Evolutionary conservation across 2,113 vertebrate genomes (phyloP), one percentile per base, ranked within the genome.

Genomic region (Mirza zaza): DNA sequence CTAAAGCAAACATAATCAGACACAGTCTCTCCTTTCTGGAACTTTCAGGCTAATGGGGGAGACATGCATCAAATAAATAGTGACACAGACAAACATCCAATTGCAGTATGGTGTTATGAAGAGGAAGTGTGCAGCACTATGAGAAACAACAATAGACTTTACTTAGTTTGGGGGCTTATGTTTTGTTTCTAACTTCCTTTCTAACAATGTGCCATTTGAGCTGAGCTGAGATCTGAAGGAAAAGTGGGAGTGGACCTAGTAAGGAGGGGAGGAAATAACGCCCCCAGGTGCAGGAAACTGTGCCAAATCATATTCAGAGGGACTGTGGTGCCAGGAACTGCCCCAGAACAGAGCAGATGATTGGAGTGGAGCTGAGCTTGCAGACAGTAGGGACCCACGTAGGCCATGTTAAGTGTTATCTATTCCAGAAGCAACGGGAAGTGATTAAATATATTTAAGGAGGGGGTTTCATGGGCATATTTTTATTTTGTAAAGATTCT

Each of bases 241-340:
- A 68, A 63, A 42, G 17, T 29, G 9, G 25, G 42, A 45, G 15
- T 39, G 42, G 55, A 15, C 3, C 1, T 11, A 9, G 34, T 59
- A 36, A 67, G 36, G 25, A 20, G 32, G 34, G 15, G 20, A 50
- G 8, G 59, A 32, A 59, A 81, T 61, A 59, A 18, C 10, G 34
- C 7, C 45, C 13, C 10, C 20, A 39, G 2, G 36, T 59, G 34
- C 14, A 68, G 59, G 36, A 77, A 39, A n/a, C 25, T 63, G 32
- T 48, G n/a, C 50, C 9, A 34, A 67, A 70, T 20, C 55, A 71
- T 77, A 36, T 18, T 52, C 5, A 2, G 67, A 27, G 71, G 57
- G 7, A 27, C 1, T 20, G 2, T 27, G 75, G 29, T 0, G 0
- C 3, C 1, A 29, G 67, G 48, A 45, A 76, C 8, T 25, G 36